Evolutionary conservation across 1,140 invertebrate genomes (phyloP).

Genomic region (Zaprionus africanus): DNA sequence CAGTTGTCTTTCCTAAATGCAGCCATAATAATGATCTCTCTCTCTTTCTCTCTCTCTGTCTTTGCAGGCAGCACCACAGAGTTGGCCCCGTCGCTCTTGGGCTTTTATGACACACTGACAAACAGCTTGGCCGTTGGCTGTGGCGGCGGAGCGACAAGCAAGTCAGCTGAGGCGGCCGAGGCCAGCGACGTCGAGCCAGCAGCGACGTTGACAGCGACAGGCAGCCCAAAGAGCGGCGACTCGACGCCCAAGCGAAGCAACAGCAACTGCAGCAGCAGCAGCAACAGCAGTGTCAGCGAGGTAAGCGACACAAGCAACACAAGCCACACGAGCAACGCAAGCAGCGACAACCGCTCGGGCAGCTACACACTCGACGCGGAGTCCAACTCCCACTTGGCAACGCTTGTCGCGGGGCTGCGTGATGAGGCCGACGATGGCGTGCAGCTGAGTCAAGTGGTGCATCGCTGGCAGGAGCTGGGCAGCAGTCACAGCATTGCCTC

Average conservation of each 20-base stretch:
- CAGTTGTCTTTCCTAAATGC: not conserved
- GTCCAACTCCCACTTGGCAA: conserved; percentile 34
- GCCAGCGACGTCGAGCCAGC: not conserved
- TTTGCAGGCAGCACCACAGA: conserved; percentile 87
- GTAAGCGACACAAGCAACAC: conserved; percentile 47
- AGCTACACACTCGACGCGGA: conserved; percentile 53
- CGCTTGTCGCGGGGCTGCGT: conserved; percentile 65
- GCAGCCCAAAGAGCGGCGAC: conserved; percentile 46
- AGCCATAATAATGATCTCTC: conserved; percentile 2
- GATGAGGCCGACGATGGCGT: conserved; percentile 72
- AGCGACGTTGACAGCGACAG: not conserved
- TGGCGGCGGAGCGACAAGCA: conserved; percentile 11
- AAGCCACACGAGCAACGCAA: conserved; percentile 45
- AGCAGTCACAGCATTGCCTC: conserved; percentile 69
- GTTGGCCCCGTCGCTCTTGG: conserved; percentile 86
- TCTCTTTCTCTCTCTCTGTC: not conserved
- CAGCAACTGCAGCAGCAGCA: conserved; percentile 62
- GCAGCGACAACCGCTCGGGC: conserved; percentile 64
- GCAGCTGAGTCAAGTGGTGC: conserved; percentile 66
- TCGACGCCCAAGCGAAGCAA: conserved; percentile 66
- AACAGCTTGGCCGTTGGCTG: conserved; percentile 53
- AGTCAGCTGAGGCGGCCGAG: not conserved
- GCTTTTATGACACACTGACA: conserved; percentile 85
- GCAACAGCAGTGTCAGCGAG: conserved; percentile 43
- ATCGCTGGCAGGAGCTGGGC: conserved; percentile 62